Conservation (phyloP, 2,888 invertebrate genomes). For the Tetragnatha montana region DNA sequence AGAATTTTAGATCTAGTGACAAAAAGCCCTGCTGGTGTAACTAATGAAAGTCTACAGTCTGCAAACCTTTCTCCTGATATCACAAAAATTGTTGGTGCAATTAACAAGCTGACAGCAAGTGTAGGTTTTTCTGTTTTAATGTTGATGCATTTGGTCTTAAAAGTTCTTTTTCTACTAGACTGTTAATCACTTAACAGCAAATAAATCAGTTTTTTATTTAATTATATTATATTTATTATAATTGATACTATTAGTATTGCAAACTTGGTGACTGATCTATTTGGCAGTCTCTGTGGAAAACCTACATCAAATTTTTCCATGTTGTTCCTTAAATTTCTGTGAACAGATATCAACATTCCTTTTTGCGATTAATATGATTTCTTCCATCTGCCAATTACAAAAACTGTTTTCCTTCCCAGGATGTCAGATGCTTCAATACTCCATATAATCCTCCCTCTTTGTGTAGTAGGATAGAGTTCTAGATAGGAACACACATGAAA, state of each 20-base stretch:
- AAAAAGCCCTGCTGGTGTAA: slow-evolving; percentile 48
- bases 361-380: not conserved
- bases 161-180: not conserved
- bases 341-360: not conserved
- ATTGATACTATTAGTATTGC: no score
- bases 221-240: no score
- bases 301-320: no score
- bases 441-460: no score
- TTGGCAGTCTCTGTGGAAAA: no score
- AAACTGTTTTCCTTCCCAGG: not conserved
- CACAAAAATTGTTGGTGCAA: slow-evolving; percentile 47
- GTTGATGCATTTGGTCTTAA: not conserved
- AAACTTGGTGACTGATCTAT: no score
- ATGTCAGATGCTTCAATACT: not conserved
- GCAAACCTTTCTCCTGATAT: slow-evolving; percentile 40
- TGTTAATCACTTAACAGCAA: no score
- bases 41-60: slow-evolving; percentile 49
- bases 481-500: not conserved
- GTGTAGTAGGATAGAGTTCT: not conserved
- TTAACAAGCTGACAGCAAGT: slow-evolving; percentile 59
- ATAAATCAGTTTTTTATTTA: no score
- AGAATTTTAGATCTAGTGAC: slow-evolving; percentile 43
- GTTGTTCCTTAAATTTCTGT: not conserved
- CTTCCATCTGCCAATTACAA: not conserved
- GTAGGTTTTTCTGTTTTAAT: slow-evolving; percentile 19